Conservation (phyloP, 2,797 vertebrate species). For the Luscinia luscinia region DNA sequence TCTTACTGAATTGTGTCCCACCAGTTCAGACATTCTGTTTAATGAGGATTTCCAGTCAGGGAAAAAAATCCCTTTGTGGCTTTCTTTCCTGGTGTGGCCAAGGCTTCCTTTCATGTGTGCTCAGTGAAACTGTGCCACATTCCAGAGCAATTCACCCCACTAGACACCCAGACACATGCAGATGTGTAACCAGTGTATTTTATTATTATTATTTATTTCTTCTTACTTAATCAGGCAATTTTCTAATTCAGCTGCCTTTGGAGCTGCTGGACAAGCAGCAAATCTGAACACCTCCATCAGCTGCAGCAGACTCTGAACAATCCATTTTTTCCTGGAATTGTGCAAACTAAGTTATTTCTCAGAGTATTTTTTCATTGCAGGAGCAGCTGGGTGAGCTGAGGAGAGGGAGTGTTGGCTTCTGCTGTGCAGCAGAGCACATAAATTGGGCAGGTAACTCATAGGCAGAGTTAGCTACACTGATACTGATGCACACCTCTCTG, state of each 20-base stretch:
- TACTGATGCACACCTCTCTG: not conserved
- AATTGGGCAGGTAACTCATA: not conserved
- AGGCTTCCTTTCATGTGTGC: not conserved
- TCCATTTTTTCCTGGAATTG: not conserved
- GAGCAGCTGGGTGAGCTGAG: not conserved
- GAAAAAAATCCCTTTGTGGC: not conserved
- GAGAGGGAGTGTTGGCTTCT: not conserved
- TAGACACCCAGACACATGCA: not conserved
- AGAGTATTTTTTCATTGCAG: not conserved
- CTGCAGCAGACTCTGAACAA: not conserved
- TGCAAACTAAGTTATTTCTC: not conserved
- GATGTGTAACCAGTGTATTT: not conserved
- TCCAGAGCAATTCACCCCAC: not conserved
- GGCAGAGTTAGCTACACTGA: not conserved
- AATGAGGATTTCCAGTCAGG: not conserved
- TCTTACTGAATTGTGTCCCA: not conserved
- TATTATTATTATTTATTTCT: not conserved
- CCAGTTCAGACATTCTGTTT: not conserved
- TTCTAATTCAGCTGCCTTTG: not conserved
- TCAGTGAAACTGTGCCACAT: not conserved
- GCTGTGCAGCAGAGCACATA: not conserved
- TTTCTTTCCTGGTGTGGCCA: conserved; percentile 1
- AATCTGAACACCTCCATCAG: not conserved
- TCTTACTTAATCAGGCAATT: not conserved
- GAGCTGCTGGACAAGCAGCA: not conserved